Evolutionary conservation across 1,140 invertebrate species (phyloP), one percentile per base, ranked within the genome.

Genomic region (Papilio glaucus): DNA sequence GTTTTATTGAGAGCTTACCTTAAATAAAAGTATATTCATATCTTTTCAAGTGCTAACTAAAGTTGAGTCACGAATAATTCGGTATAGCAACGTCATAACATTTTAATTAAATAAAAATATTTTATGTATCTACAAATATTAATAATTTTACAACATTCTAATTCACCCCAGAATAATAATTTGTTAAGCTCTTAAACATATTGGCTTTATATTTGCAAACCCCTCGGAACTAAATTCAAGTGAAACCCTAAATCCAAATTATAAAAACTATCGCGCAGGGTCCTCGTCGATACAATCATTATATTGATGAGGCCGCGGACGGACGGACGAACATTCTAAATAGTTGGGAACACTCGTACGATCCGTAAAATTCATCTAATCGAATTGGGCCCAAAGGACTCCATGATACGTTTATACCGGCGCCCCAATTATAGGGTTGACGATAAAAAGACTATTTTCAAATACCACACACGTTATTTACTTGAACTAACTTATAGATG

Each of bases 351-450:
- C 67, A 69, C 67, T 69, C 41, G 67, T 69, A 37, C 67, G 41
- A 49, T 68, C 67, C 67, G 67, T 69, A 69, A 69, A 69, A 69
- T 69, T 69, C 67, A 49, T 69, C 67, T 69, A 69, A 69, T 69
- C 67, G 67, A 69, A 69, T 69, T 69, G 67, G 67, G 67, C 67
- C 67, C 67, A 29, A n/a, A 53, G 67, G 67, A 69, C 42, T 53
- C 67, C 42, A 37, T 69, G 67, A 69, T 69, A 69, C 67, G 67
- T 49, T 69, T 69, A 69, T 69, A 15, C 29, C 26, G 39, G 41
- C 38, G 21, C 39, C 65, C 65, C 18, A 45, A 33, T n/a, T 53
- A 33, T 69, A 69, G 42, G 67, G 67, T 53, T 69, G 67, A 0
- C 39, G 1, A 33, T 6, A 33, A 3, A n/a, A 15, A 29, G 2